These are phyloP conservation scores for Apis laboriosa DNA, from an alignment of 1,140 invertebrate species.

Conservation along the genomic window DNA sequence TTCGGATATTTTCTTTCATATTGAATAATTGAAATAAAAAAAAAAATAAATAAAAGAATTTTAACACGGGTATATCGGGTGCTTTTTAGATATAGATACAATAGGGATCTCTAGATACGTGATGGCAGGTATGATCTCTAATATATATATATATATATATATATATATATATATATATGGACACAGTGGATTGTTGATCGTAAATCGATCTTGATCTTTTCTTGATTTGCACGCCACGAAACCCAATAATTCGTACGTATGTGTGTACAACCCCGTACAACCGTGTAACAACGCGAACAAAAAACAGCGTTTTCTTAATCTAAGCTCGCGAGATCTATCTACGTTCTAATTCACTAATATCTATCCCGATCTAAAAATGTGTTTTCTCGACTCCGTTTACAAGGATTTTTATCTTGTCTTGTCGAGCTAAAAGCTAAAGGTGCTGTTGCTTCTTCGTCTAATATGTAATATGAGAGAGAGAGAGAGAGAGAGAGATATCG, in stretches of 20 bases:
- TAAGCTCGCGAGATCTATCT: neutral
- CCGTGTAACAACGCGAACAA: neutral
- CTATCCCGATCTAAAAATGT: slow-evolving; percentile 27
- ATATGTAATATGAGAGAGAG: neutral
- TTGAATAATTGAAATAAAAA: too few species aligned
- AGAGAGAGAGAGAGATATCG: neutral
- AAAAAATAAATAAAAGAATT: too few species aligned
- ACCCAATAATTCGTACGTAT: slow-evolving; percentile 11
- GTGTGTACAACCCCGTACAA: neutral
- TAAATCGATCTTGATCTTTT: slow-evolving; percentile 39
- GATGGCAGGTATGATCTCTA: neutral
- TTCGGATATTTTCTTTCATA: too few species aligned
- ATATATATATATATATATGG: neutral
- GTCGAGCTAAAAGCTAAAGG: slow-evolving; percentile 14
- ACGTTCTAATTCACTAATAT: slow-evolving; percentile 30
- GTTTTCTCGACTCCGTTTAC: slow-evolving; percentile 13
- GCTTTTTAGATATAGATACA: too few species aligned
- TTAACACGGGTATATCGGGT: too few species aligned
- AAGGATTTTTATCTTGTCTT: slow-evolving; percentile 8
- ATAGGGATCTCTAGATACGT: too few species aligned
- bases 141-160: too few species aligned
- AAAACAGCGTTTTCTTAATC: neutral
- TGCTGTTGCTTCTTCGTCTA: neutral
- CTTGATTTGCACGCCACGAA: slow-evolving; percentile 23
- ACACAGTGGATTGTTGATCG: neutral